phyloP scores from a whole-genome alignment of 1,140 invertebrate genomes.

The Eumeta japonica region DNA sequence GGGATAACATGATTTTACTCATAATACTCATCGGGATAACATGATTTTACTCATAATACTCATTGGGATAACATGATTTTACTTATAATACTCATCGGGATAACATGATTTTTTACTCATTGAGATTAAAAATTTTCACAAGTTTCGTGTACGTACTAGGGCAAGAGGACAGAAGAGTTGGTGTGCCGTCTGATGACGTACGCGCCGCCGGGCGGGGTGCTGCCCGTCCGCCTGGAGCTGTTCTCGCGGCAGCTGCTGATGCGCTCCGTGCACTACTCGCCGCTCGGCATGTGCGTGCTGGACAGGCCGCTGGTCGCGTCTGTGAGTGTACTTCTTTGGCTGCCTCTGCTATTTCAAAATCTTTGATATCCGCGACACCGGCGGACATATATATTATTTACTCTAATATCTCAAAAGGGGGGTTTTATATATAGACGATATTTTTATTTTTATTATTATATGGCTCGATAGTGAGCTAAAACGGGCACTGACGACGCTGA shows the following conservation, averaged over 20 bases:
- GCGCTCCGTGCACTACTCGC: constrained; percentile 62
- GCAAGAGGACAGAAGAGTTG: constrained; percentile 40
- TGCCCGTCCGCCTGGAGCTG: constrained; percentile 58
- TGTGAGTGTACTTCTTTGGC: no score
- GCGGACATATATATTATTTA: constrained; percentile 1
- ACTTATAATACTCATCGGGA: no score
- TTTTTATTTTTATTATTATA: constrained; percentile 4
- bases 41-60: no score
- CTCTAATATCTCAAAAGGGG: not conserved
- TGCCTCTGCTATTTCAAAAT: no score
- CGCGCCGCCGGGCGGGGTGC: constrained; percentile 27
- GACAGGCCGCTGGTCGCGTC: constrained; percentile 65
- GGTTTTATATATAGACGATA: not conserved
- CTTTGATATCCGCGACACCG: no score
- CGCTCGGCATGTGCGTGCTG: constrained; percentile 64
- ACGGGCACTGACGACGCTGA: not conserved
- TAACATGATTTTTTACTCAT: no score
- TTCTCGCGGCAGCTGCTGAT: constrained; percentile 67
- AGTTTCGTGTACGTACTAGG: no score
- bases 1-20: no score
- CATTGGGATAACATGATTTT: no score
- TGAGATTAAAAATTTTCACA: no score
- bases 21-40: no score
- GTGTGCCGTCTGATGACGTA: constrained; percentile 42
- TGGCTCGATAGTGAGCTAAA: not conserved